Evolutionary conservation across 2,113 vertebrate species (phyloP).

Genomic region (Nycticebus coucang): DNA sequence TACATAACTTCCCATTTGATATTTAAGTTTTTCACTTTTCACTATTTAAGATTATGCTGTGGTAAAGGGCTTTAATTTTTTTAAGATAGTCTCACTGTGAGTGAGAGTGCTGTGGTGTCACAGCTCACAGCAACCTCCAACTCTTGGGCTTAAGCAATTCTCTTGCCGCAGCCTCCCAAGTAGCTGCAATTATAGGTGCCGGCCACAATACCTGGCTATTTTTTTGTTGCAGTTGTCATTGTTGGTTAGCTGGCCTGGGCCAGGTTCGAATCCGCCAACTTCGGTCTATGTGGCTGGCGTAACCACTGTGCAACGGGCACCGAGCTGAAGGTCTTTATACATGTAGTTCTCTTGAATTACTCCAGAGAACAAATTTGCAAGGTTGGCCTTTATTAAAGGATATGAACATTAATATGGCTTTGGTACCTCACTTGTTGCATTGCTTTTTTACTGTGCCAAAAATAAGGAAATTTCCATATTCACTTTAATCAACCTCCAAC

Average conservation of each 20-base stretch:
- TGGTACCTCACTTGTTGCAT: background rate
- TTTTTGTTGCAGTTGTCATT: too few species aligned
- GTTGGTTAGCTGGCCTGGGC: too few species aligned
- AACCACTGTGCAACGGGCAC: too few species aligned
- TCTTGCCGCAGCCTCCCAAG: too few species aligned
- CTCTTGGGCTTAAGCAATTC: too few species aligned
- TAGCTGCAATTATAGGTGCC: too few species aligned
- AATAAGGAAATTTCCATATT: background rate
- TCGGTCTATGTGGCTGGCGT: too few species aligned
- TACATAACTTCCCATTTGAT: background rate
- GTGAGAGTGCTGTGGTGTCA: too few species aligned
- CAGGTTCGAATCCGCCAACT: too few species aligned
- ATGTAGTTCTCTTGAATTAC: slow-evolving; percentile 14
- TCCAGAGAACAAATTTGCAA: slow-evolving; percentile 37
- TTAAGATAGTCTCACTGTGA: too few species aligned
- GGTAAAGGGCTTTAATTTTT: background rate
- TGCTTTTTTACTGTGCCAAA: slow-evolving; percentile 6
- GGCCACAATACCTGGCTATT: too few species aligned
- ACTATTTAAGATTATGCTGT: slow-evolving; percentile 43
- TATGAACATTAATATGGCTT: background rate
- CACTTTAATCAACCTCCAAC: background rate
- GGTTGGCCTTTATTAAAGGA: background rate
- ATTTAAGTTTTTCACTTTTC: slow-evolving; percentile 15
- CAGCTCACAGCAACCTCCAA: too few species aligned
- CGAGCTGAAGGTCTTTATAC: background rate